A percentile compares a stretch with the other conserved stretches of the same genome.
phyloP scores from a whole-genome alignment of 1,140 invertebrate species.

The Diorhabda carinulata region DNA sequence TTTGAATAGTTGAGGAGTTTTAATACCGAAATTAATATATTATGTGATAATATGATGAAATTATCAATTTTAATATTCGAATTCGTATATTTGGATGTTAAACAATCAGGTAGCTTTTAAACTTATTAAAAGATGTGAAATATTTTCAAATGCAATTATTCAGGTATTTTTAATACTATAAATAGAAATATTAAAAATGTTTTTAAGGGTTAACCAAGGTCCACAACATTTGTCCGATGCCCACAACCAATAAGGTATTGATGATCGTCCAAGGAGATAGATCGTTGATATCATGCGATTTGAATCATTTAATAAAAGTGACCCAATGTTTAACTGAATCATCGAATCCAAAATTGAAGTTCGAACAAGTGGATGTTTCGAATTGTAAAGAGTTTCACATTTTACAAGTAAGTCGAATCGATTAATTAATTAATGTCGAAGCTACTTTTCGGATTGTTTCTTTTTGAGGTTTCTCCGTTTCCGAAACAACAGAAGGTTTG shows the following conservation, averaged over 20 bases:
- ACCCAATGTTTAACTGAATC: conserved; percentile 54
- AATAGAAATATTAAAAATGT: too few species aligned
- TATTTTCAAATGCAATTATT: too few species aligned
- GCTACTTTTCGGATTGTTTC: neutral
- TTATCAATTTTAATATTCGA: too few species aligned
- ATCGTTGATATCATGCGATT: conserved; percentile 60
- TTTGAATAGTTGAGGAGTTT: too few species aligned
- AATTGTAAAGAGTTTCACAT: conserved; percentile 60
- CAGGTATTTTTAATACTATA: too few species aligned
- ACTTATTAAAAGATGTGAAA: too few species aligned
- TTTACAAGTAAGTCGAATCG: conserved; percentile 47
- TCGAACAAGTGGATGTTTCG: conserved; percentile 51
- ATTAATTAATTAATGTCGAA: neutral
- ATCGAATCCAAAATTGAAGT: conserved; percentile 59
- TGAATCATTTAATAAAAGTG: conserved; percentile 60
- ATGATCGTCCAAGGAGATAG: conserved; percentile 66
- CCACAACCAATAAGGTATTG: conserved; percentile 57
- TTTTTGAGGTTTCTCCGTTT: conserved; percentile 38
- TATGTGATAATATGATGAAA: too few species aligned
- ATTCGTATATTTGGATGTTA: too few species aligned
- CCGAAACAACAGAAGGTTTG: conserved; percentile 52
- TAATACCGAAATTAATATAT: too few species aligned
- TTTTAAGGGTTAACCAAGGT: conserved; percentile 58
- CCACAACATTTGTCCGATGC: conserved; percentile 59
- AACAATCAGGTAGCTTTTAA: too few species aligned